phyloP scores from a whole-genome alignment of 2,888 invertebrate species.

The Apoderus coryli region DNA sequence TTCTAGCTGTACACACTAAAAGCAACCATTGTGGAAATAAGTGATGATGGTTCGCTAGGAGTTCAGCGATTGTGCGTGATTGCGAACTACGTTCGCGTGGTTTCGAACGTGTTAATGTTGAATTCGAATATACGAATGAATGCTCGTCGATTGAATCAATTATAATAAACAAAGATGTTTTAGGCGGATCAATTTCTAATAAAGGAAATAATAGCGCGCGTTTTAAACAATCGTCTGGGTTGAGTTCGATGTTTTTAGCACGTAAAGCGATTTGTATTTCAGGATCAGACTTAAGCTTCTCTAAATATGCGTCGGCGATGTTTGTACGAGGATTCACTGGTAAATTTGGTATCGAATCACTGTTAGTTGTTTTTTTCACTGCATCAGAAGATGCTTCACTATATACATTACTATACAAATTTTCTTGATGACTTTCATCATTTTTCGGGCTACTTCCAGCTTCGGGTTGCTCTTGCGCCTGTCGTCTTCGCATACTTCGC shows the following conservation, averaged over 20 bases:
- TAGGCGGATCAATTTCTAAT: slow-evolving; percentile 72
- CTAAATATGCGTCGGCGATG: slow-evolving; percentile 68
- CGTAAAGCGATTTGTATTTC: slow-evolving; percentile 67
- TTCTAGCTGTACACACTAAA: slow-evolving; percentile 73
- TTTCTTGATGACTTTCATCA: slow-evolving; percentile 23
- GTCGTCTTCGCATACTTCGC: slow-evolving; percentile 28
- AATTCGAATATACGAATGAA: slow-evolving; percentile 41
- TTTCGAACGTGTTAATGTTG: slow-evolving; percentile 39
- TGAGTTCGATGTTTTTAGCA: slow-evolving; percentile 68
- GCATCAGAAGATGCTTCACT: slow-evolving; percentile 24
- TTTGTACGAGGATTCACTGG: slow-evolving; percentile 44
- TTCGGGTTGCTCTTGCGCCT: slow-evolving; percentile 22
- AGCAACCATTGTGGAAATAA: slow-evolving; percentile 87
- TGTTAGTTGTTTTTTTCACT: slow-evolving; percentile 21
- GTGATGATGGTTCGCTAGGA: slow-evolving; percentile 80
- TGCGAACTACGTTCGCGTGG: slow-evolving; percentile 33
- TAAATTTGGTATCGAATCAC: slow-evolving; percentile 29
- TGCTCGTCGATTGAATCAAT: slow-evolving; percentile 90
- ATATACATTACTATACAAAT: slow-evolving; percentile 27
- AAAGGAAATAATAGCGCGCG: slow-evolving; percentile 78
- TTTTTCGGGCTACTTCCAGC: slow-evolving; percentile 19
- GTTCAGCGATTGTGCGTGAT: slow-evolving; percentile 60
- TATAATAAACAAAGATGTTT: slow-evolving; percentile 67
- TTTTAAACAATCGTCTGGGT: slow-evolving; percentile 85
- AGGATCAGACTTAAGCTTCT: slow-evolving; percentile 59